These are phyloP conservation scores for pig (Sus scrofa) DNA, from an alignment of 2,113 vertebrate genomes.

Conservation along the genomic window DNA sequence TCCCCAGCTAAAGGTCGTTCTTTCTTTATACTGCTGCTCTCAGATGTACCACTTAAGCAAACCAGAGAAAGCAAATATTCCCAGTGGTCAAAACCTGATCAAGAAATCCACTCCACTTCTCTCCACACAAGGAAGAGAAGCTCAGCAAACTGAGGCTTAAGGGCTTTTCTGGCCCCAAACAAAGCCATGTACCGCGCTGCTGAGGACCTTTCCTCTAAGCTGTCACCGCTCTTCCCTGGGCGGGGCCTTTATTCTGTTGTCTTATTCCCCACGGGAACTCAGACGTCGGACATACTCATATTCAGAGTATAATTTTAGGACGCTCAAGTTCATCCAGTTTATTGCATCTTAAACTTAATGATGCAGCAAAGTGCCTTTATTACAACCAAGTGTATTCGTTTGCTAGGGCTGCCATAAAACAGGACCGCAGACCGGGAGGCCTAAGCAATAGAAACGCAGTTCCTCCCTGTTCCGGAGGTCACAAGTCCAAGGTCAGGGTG, in stretches of 20 bases:
- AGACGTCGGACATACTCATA: neutral
- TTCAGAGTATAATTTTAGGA: neutral
- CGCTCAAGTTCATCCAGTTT: neutral
- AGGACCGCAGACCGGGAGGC: neutral
- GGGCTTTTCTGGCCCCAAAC: neutral
- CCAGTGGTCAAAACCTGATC: neutral
- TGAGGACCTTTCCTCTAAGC: neutral
- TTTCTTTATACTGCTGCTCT: neutral
- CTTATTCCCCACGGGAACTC: neutral
- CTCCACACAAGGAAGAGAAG: neutral
- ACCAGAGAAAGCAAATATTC: neutral
- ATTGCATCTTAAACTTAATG: neutral
- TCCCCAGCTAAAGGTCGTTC: neutral
- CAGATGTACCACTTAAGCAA: neutral
- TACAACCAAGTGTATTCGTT: neutral
- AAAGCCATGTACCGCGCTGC: accelerated
- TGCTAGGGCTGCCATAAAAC: neutral
- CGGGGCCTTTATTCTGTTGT: neutral
- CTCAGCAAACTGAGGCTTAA: neutral
- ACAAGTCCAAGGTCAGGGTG: too few species aligned
- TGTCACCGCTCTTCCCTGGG: neutral
- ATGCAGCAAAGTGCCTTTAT: neutral
- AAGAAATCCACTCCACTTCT: neutral
- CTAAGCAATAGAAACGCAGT: neutral
- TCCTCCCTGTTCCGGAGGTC: neutral